phyloP scores from a whole-genome alignment of 2,888 invertebrate species.

The Opisthograptis luteolata region DNA sequence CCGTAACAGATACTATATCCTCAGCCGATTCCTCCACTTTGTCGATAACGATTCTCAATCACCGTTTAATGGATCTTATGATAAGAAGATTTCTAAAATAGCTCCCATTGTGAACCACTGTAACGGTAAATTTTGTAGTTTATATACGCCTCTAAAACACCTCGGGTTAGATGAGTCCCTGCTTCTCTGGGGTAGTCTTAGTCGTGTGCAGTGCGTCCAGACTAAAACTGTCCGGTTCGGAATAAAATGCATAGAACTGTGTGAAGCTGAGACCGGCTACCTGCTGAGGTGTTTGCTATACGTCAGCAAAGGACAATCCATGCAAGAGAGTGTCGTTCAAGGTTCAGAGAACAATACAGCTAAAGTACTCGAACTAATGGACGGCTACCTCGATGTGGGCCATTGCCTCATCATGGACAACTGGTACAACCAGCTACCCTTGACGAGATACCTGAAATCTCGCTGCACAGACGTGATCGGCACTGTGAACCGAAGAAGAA shows the following conservation, averaged over 20 bases:
- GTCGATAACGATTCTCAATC: conserved; percentile 10
- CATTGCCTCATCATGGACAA: conserved; percentile 35
- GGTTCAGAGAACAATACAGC: conserved; percentile 4
- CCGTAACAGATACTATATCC: conserved; percentile 28
- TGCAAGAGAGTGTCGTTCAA: conserved; percentile 4
- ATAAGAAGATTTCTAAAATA: conserved; percentile 27
- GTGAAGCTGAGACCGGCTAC: conserved; percentile 35
- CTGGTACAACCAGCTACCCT: conserved; percentile 22
- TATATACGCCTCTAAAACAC: conserved; percentile 13
- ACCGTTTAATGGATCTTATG: too few species aligned
- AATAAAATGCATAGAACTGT: conserved; percentile 39
- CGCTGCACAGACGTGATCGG: conserved; percentile 37
- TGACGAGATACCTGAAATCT: conserved; percentile 18
- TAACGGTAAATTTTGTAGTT: neutral
- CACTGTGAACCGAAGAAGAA: conserved; percentile 32
- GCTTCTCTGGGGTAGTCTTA: conserved; percentile 36
- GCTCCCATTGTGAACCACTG: conserved; percentile 1
- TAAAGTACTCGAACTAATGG: neutral
- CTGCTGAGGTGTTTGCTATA: conserved; percentile 29
- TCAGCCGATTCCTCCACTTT: conserved; percentile 33
- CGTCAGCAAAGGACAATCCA: neutral
- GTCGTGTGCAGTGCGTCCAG: conserved; percentile 31
- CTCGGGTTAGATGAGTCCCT: conserved; percentile 38
- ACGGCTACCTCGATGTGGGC: conserved; percentile 21
- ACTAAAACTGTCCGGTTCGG: conserved; percentile 34